Evolutionary conservation across 2,888 invertebrate genomes (phyloP).

Genomic region (Campoletis raptor): DNA sequence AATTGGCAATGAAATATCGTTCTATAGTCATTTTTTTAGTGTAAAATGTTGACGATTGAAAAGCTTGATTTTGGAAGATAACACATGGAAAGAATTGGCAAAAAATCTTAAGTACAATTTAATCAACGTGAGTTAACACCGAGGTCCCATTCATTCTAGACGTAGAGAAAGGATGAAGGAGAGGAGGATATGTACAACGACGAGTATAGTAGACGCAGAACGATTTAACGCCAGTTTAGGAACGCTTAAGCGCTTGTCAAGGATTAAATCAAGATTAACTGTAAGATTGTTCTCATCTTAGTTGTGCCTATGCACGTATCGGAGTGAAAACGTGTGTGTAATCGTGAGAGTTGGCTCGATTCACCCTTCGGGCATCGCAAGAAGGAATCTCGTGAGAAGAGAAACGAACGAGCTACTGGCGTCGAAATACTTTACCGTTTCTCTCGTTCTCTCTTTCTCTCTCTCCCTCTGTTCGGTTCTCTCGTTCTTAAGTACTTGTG

Average conservation of each 20-base stretch:
- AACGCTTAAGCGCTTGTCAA: conserved; percentile 84
- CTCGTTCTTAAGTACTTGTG: conserved; percentile 71
- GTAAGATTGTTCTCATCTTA: conserved; percentile 80
- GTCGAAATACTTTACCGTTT: conserved; percentile 67
- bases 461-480: conserved; percentile 71
- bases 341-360: conserved; percentile 58
- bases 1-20: not conserved
- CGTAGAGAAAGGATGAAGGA: not conserved
- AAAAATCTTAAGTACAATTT: conserved; percentile 57
- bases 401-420: conserved; percentile 57
- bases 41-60: not conserved
- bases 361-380: conserved; percentile 69
- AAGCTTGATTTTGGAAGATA: not conserved
- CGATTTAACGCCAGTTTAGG: conserved; percentile 83
- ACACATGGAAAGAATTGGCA: not conserved
- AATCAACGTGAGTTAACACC: conserved; percentile 56
- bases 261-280: conserved; percentile 85
- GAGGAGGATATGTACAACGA: conserved; percentile 42
- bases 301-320: conserved; percentile 67
- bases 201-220: conserved; percentile 64
- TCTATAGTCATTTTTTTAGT: not conserved
- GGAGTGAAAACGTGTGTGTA: conserved; percentile 26
- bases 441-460: conserved; percentile 50
- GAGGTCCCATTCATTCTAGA: conserved; percentile 53
- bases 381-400: conserved; percentile 60